A percentile compares a stretch with the other conserved stretches of the same genome.
These are phyloP conservation scores for Pterocles burchelli DNA, from an alignment of 2,113 vertebrate species.

Conservation along the genomic window DNA sequence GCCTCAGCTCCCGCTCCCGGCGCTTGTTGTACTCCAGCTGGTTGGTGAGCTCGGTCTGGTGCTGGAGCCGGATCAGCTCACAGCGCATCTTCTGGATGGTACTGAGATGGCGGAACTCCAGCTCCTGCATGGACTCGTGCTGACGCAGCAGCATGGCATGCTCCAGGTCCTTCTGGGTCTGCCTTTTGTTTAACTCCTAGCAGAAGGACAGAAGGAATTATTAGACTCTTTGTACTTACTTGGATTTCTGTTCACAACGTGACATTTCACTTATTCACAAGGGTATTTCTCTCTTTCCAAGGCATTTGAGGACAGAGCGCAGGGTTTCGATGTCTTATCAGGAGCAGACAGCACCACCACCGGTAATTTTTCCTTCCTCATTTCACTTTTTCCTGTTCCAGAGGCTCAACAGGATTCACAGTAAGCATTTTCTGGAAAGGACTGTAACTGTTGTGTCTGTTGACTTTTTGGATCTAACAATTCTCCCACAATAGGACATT, in stretches of 20 bases:
- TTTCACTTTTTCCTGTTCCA: constrained; percentile 51
- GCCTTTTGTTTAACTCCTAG: constrained; percentile 96
- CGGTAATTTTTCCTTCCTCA: constrained; percentile 25
- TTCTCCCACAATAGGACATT: neutral
- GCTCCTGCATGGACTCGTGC: constrained; percentile 98
- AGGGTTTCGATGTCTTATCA: neutral
- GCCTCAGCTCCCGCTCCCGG: constrained; percentile 92
- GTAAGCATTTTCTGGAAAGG: neutral
- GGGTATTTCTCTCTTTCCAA: neutral
- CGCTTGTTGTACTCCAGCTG: constrained; percentile 99
- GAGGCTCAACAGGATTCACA: constrained; percentile 2
- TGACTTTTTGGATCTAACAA: neutral
- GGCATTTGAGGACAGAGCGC: constrained; percentile 8
- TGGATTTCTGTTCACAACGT: neutral
- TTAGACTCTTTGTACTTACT: constrained; percentile 19
- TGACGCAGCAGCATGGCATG: constrained; percentile 97
- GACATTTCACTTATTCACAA: neutral
- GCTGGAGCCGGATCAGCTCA: constrained; percentile 94
- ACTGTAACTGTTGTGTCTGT: neutral
- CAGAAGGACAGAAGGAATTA: neutral
- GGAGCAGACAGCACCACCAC: neutral
- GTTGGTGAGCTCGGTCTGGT: constrained; percentile 98
- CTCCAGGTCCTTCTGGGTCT: constrained; percentile 98
- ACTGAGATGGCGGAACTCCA: constrained; percentile 96
- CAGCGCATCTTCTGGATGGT: constrained; percentile 95